Base-by-base conservation (phyloP, 2,113 vertebrate genomes). In the Notarius lentiginosus region DNA sequence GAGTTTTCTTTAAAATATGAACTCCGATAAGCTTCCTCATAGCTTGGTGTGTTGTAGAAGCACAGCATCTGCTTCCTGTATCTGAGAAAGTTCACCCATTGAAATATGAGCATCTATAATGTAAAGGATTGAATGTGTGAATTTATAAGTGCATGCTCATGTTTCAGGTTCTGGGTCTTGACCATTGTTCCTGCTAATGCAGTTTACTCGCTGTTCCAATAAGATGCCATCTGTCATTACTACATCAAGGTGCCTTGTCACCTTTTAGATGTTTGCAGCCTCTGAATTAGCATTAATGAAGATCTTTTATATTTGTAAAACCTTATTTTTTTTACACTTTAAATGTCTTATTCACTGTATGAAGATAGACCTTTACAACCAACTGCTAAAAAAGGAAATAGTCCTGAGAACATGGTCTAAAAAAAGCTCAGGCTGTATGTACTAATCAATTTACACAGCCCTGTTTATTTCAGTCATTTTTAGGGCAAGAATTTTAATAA, bases 241-340 rank as follows among this genome's bases (percentile, higher is more conserved):
- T 79, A 58, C 77, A 79, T 58, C 77, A 58, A 58, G n/a, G 15
- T 79, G 77, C 27, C 55, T 34, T 58, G 77, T 58, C 77, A 79
- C 15, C 18, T 34, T 79, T 79, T 58, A 55, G 6, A 73, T 73
- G 1, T 22, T 9, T 22, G 7, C 20, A 12, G 73, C 47, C 27
- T 34, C n/a, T 18, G 51, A 55, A 55, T n/a, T 53, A 53, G 47
- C 24, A n/a, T 76, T 24, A 7, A 18, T 34, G 1, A 30, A 11
- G n/a, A 34, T 47, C 6, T 47, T 68, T 68, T 68, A 11, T 68
- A n/a, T 68, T 68, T 68, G n/a, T 68, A 4, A 27, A 66, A 27
- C 24, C 63, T 66, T 66, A 1, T 53, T 27, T 14, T 53, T 7
- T 27, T 17, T 72, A 34, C 0, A 17, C 66, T 68, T 30, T 24